Evolutionary conservation across 2,113 vertebrate genomes (phyloP), one percentile per base, ranked within the genome.

Genomic region (Gila orcuttii): DNA sequence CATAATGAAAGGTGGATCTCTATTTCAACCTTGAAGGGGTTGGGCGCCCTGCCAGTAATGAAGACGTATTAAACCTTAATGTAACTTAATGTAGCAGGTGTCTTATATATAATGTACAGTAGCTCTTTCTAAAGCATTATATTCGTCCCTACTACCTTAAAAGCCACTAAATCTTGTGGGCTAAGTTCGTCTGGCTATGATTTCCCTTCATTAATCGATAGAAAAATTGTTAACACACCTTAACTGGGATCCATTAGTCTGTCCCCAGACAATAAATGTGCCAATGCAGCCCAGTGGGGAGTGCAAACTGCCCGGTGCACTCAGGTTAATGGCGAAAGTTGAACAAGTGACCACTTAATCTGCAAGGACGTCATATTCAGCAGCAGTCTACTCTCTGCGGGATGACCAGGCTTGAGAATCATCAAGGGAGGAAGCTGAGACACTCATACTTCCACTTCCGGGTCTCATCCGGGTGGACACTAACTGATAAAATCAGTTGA

Each of bases 41-140:
- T 96, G 95, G 97, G 97, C 97, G 94, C 91, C 93, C 92, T 95
- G 96, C 97, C 98, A 98, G 97, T 99, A 99, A 99, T 99, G 97
- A 99, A 99, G 98, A 99, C 95, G 93, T 97, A 99, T 98, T 97
- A 99, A 97, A 97, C 94, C 97, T 99, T 99, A 99, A 99, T 99
- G 97, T 94, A 98, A 96, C 97, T 97, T 99, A 99, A 99, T 98
- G 97, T 97, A 98, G 97, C 97, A 98, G 97, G 96, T 98, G 98
- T 97, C 97, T 96, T 97, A 97, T 98, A 95, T 96, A 95, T 98
- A 97, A 98, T 98, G 98, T 99, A 96, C 96, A 96, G 96, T 97
- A 96, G 96, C 98, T 98, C 96, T 99, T 99, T 97, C 96, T 96
- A 97, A 98, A 97, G 96, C 97, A 98, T 99, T 99, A 98, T 97